Evolutionary conservation across 2,797 vertebrate genomes (phyloP).

Genomic region (Sorex maritimensis): DNA sequence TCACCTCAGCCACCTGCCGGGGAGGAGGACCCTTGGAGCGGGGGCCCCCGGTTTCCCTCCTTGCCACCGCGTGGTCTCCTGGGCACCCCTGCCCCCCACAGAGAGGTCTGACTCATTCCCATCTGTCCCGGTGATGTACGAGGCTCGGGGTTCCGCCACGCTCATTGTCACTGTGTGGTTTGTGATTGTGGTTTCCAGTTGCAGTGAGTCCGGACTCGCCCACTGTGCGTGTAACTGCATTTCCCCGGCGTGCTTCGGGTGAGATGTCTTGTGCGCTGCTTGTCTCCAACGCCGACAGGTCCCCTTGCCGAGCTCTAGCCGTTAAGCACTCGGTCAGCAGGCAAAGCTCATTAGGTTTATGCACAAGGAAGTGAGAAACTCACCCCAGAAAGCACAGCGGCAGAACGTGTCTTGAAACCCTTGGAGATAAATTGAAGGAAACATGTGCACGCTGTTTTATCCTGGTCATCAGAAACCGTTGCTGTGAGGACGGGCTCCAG

Average conservation of each 20-base stretch:
- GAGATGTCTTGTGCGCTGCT: background rate
- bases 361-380: conserved; percentile 17
- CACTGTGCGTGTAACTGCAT: no score
- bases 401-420: background rate
- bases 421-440: conserved; percentile 27
- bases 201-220: background rate
- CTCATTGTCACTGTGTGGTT: no score
- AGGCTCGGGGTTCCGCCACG: background rate
- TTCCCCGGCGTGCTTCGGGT: background rate
- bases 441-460: background rate
- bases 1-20: no score
- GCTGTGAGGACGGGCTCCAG: background rate
- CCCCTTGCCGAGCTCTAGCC: no score
- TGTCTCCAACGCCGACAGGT: no score
- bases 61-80: no score
- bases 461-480: conserved; percentile 4
- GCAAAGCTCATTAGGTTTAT: conserved; percentile 11
- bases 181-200: background rate
- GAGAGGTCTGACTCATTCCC: background rate
- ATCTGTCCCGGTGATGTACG: background rate
- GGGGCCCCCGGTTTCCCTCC: no score
- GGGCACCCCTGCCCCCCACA: no score
- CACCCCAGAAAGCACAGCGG: conserved; percentile 48
- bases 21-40: no score
- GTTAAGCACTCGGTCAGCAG: background rate